Conservation (phyloP, 2,888 invertebrate species). For the Agrochola lota region DNA sequence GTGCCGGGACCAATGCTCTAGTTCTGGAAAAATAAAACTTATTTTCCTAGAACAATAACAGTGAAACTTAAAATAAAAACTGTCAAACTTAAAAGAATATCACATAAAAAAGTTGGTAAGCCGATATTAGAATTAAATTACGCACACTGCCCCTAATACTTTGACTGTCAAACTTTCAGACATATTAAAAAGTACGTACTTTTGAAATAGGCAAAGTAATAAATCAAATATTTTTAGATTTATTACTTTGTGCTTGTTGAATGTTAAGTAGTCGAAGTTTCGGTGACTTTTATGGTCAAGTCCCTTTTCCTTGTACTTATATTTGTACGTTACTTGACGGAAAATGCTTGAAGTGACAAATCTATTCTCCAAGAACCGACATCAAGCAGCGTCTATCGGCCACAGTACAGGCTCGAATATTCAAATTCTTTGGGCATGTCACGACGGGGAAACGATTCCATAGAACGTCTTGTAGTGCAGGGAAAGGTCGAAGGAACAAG, state of each 20-base stretch:
- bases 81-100: background rate
- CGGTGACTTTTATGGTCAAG: constrained; percentile 5
- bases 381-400: too few relatives aligned
- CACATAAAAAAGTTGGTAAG: background rate
- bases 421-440: too few relatives aligned
- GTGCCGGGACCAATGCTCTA: too few relatives aligned
- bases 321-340: constrained; percentile 14
- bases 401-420: too few relatives aligned
- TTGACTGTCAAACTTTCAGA: constrained; percentile 28
- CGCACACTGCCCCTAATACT: constrained; percentile 4
- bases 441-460: too few relatives aligned
- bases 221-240: constrained; percentile 61
- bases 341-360: too few relatives aligned
- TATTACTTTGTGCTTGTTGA: constrained; percentile 53
- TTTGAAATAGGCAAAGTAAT: constrained; percentile 32
- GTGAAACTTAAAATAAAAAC: too few relatives aligned
- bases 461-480: too few relatives aligned
- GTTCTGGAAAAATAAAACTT: too few relatives aligned
- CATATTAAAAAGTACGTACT: constrained; percentile 34
- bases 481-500: too few relatives aligned
- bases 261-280: constrained; percentile 42
- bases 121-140: constrained; percentile 39
- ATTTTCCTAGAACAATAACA: too few relatives aligned
- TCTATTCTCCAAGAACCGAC: too few relatives aligned
- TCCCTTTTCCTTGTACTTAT: background rate